These are phyloP conservation scores for Lycia hirtaria DNA, from an alignment of 2,888 invertebrate species.

Conservation along the genomic window DNA sequence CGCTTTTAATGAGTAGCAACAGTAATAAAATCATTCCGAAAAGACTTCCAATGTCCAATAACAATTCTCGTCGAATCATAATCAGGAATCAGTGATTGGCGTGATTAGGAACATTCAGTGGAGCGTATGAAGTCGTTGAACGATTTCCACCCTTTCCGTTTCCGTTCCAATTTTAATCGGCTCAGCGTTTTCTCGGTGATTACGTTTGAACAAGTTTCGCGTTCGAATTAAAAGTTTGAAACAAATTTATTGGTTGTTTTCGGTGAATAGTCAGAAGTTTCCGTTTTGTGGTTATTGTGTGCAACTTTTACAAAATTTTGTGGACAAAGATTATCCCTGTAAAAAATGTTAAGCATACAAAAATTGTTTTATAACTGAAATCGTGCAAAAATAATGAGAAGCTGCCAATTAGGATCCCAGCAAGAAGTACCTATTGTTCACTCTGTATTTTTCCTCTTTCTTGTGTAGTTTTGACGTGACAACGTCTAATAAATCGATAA, in stretches of 20 bases:
- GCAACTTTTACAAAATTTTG: neutral
- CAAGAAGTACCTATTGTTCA: too few relatives aligned
- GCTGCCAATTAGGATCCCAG: too few relatives aligned
- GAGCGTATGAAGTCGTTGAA: conserved; percentile 21
- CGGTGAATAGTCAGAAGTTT: conserved; percentile 1
- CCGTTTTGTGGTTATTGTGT: conserved; percentile 4
- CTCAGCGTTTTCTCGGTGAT: conserved; percentile 35
- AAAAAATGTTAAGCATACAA: too few relatives aligned
- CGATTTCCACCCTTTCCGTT: conserved; percentile 21
- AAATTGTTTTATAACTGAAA: too few relatives aligned
- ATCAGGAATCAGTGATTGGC: conserved; percentile 13
- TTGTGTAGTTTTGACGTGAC: too few relatives aligned
- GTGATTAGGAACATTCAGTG: conserved; percentile 14
- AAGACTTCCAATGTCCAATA: neutral
- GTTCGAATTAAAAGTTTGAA: conserved; percentile 28
- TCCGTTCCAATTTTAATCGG: conserved; percentile 19
- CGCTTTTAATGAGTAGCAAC: neutral
- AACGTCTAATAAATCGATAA: too few relatives aligned
- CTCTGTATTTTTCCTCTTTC: too few relatives aligned
- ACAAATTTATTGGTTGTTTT: conserved; percentile 12
- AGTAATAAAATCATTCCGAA: neutral
- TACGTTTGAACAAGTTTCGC: conserved; percentile 24
- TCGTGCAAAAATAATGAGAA: too few relatives aligned
- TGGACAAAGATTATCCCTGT: too few relatives aligned
- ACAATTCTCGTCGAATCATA: conserved; percentile 7